phyloP scores from a whole-genome alignment of 2,113 vertebrate species.

The Guaruba guarouba region DNA sequence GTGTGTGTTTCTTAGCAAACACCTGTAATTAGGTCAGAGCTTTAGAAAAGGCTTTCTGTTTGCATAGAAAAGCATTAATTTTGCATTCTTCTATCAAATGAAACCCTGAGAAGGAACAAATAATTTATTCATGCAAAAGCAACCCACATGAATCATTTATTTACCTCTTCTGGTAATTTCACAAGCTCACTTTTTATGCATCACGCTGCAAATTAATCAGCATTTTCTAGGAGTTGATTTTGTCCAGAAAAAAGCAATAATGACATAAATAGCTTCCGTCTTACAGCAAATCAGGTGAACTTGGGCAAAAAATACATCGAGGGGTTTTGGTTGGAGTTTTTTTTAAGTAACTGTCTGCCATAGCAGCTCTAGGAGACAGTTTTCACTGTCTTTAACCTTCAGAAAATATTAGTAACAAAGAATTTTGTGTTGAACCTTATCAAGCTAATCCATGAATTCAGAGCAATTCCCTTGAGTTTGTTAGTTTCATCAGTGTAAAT shows the following conservation, averaged over 20 bases:
- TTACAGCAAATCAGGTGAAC: slow-evolving; percentile 1
- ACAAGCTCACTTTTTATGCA: slow-evolving; percentile 53
- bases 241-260: not conserved
- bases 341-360: not conserved
- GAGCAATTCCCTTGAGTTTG: not conserved
- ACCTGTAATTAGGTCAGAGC: slow-evolving; percentile 70
- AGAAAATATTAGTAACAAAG: not conserved
- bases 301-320: not conserved
- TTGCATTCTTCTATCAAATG: slow-evolving; percentile 65
- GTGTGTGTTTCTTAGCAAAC: slow-evolving; percentile 40
- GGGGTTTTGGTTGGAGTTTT: not conserved
- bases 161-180: slow-evolving; percentile 72
- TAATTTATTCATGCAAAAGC: slow-evolving; percentile 78
- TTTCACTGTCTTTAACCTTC: not conserved
- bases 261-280: not conserved
- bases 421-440: not conserved
- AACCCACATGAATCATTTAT: slow-evolving; percentile 77
- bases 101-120: slow-evolving; percentile 58
- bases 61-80: slow-evolving; percentile 71
- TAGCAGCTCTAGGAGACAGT: not conserved
- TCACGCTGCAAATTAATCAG: slow-evolving; percentile 52
- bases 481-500: not conserved
- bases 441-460: not conserved
- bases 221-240: slow-evolving; percentile 31
- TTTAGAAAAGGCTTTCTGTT: slow-evolving; percentile 59